phyloP scores from a whole-genome alignment of 2,113 vertebrate genomes.

The Athene noctua region DNA sequence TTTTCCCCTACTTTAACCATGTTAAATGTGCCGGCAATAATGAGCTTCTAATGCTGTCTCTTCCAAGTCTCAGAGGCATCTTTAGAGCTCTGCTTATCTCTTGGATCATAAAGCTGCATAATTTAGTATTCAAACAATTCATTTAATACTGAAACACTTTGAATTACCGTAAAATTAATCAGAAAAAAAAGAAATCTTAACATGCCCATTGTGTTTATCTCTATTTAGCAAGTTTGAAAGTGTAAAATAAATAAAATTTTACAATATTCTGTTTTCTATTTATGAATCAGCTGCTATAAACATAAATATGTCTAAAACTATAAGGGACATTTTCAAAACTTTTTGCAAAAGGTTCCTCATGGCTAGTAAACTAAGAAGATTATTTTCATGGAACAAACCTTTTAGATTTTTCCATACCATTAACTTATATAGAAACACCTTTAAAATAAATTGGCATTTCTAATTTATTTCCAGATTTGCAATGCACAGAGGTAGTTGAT shows the following conservation, averaged over 20 bases:
- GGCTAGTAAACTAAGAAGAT: neutral
- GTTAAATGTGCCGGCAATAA: conserved; percentile 83
- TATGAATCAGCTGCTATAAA: neutral
- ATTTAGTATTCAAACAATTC: conserved; percentile 85
- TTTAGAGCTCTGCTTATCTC: conserved; percentile 80
- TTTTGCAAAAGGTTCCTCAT: neutral
- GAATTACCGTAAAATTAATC: conserved; percentile 76
- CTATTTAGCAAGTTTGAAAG: conserved; percentile 52
- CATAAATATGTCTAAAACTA: neutral
- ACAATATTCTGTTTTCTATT: neutral
- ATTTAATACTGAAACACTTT: conserved; percentile 75
- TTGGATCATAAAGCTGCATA: conserved; percentile 83
- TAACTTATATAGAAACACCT: conserved; percentile 20
- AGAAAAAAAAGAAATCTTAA: conserved; percentile 67
- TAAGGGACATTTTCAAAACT: neutral
- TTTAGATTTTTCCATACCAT: neutral
- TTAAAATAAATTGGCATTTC: conserved; percentile 13
- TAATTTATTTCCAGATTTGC: neutral
- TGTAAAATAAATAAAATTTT: conserved; percentile 34
- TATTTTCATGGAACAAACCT: neutral
- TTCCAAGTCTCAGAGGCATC: conserved; percentile 80
- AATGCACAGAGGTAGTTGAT: neutral
- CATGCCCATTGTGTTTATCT: conserved; percentile 42
- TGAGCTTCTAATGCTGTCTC: conserved; percentile 80
- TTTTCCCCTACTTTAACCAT: conserved; percentile 82